A percentile compares a stretch with the other conserved stretches of the same genome.
Evolutionary conservation across 64 coral and sea anemone genomes (phyloP).

Genomic region (Dendrophyllia cribrosa): DNA sequence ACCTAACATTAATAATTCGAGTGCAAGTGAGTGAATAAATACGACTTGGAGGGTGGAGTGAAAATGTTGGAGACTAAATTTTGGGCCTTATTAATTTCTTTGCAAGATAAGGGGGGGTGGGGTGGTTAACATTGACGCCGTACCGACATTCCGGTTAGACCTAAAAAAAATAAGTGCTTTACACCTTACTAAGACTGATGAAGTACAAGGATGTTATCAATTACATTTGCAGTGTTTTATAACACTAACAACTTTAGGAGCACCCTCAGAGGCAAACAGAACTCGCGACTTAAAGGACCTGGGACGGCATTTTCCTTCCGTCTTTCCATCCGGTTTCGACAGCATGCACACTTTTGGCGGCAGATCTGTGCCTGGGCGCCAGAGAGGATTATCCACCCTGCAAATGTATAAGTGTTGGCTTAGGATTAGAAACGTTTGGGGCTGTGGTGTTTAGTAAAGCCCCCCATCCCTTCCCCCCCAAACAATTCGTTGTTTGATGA

Average conservation of each 20-base stretch:
- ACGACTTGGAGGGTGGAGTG: neutral
- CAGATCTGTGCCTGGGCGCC: neutral
- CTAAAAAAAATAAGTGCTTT: too few species aligned
- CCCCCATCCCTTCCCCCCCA: too few species aligned
- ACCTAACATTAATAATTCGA: neutral
- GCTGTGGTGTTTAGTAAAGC: neutral
- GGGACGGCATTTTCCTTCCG: neutral
- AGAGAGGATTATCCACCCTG: neutral
- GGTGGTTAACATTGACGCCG: too few species aligned
- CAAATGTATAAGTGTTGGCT: neutral
- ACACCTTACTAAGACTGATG: neutral
- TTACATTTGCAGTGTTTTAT: conserved; percentile 7
- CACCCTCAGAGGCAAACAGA: neutral
- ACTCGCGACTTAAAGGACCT: neutral
- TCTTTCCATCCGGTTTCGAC: neutral
- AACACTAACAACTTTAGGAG: neutral
- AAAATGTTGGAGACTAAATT: neutral
- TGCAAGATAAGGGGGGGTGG: too few species aligned
- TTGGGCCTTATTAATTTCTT: too few species aligned
- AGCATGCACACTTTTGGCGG: neutral
- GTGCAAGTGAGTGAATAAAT: neutral
- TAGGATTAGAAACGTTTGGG: neutral
- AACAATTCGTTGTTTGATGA: too few species aligned
- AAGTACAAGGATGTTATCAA: neutral
- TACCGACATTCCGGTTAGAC: too few species aligned